phyloP scores from a whole-genome alignment of 2,888 invertebrate species.

The Trimorus sp. region DNA sequence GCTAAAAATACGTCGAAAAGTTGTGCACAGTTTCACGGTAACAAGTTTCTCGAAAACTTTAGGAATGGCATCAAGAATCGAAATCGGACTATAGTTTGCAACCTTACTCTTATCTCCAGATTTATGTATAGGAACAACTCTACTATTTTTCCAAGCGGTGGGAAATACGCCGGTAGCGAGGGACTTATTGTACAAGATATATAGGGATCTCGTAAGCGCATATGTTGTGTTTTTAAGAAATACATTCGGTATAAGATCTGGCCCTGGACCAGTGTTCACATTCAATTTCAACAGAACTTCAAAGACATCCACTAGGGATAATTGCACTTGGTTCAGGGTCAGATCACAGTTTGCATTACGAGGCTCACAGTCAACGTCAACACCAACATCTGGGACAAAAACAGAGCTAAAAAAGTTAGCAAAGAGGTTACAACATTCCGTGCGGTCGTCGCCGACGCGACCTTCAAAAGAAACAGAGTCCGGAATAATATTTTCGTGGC shows the following conservation, averaged over 20 bases:
- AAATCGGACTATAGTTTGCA: conserved; percentile 6
- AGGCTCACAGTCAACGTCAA: no score
- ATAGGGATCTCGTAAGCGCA: conserved; percentile 2
- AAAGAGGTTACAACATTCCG: no score
- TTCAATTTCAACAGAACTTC: background rate
- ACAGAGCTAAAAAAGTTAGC: no score
- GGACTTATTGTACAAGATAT: conserved; percentile 19
- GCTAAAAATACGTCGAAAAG: background rate
- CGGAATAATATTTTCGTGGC: no score
- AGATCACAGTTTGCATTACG: no score
- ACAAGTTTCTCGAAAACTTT: conserved; percentile 5
- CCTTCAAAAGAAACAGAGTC: no score
- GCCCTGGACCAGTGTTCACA: background rate
- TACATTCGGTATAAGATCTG: conserved; percentile 4
- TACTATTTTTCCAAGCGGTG: conserved; percentile 21
- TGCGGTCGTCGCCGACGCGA: no score
- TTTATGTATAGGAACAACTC: conserved; percentile 18
- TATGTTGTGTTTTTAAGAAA: conserved; percentile 8
- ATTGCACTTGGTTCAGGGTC: no score
- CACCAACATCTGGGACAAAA: no score
- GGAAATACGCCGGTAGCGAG: conserved; percentile 14
- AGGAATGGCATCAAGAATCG: conserved; percentile 2
- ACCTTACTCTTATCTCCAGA: background rate
- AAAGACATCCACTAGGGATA: no score
- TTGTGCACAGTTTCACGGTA: background rate